Percentiles rank a stretch among this genome's conserved stretches.
Conservation (phyloP, 2,113 vertebrate genomes). For the Enhydra lutris region DNA sequence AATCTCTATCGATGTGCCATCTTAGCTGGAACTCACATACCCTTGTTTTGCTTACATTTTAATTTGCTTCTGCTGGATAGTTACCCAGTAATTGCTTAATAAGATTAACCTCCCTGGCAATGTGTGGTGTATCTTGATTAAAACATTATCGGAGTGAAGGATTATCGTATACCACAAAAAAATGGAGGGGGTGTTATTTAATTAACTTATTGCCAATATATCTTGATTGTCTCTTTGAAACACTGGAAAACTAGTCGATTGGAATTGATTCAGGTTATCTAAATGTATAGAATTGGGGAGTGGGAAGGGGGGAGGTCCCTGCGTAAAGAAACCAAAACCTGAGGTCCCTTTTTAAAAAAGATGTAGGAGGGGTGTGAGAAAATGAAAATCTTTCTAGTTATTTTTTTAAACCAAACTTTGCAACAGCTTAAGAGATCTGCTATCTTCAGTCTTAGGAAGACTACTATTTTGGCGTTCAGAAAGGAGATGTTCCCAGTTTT, state of each 20-base stretch:
- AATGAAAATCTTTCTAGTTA: background rate
- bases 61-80: slow-evolving; percentile 81
- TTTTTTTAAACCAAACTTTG: background rate
- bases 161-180: slow-evolving; percentile 65
- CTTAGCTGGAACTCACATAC: slow-evolving; percentile 69
- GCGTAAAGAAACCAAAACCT: slow-evolving; percentile 24
- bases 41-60: slow-evolving; percentile 76
- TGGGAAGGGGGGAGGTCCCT: background rate
- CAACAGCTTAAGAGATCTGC: background rate
- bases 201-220: slow-evolving; percentile 80
- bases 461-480: background rate
- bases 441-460: background rate
- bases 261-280: slow-evolving; percentile 56
- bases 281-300: slow-evolving; percentile 55
- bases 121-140: slow-evolving; percentile 82
- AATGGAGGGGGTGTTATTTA: slow-evolving; percentile 79
- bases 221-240: slow-evolving; percentile 76
- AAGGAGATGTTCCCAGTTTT: background rate
- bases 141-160: slow-evolving; percentile 68
- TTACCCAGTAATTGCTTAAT: slow-evolving; percentile 81
- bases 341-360: slow-evolving; percentile 17
- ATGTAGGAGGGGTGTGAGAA: background rate
- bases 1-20: slow-evolving; percentile 68
- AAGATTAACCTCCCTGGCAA: slow-evolving; percentile 82
- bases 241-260: slow-evolving; percentile 64